Base-by-base conservation (phyloP, 2,888 invertebrate genomes). In the Aethes cnicana region DNA sequence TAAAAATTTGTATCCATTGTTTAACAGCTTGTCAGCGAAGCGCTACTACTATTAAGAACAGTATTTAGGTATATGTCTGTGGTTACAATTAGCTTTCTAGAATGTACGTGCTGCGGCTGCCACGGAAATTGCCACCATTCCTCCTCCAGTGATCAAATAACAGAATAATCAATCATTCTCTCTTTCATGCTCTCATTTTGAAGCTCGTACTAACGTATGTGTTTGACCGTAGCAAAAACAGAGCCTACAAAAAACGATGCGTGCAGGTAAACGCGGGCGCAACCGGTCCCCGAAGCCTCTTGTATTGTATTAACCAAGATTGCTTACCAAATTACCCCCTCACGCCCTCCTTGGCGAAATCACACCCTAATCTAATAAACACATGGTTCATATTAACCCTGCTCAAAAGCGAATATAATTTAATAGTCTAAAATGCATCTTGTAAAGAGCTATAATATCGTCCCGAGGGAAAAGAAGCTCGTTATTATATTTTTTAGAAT, bases 221-320 rank as follows among this genome's bases (percentile, higher is more conserved):
- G 26, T 33, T 53, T 52, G 43, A 28, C 47, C 37, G 28, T 11
- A 20, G 16, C 26, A 50, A 56, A 55, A 54, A 59, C 30, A 37
- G 11, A 47, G 23, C 20, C 32, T 14, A 16, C n/a, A 47, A 57
- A 55, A 52, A 57, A 41, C 35, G 53, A 61, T 76, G 77, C 84
- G 83, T 84, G 83, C 80, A 75, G 77, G 75, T 81, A 84, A 83
- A 79, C 70, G 68, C 69, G 57, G 70, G 62, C 62, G 64, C 69
- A 76, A 77, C 76, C 74, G 71, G 77, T 76, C 74, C 54, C n/a
- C 47, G 55, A 48, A 64, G 66, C 58, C 72, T 72, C n/a, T n/a
- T n/a, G n/a, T n/a, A n/a, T n/a, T 70, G 69, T 73, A 78, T 81
- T 75, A 77, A 72, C 69, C 64, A 68, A 77, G 77, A 82, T 80